These are phyloP conservation scores for Nansenia antarctica DNA, from an alignment of 2,113 vertebrate genomes.

Conservation along the genomic window DNA sequence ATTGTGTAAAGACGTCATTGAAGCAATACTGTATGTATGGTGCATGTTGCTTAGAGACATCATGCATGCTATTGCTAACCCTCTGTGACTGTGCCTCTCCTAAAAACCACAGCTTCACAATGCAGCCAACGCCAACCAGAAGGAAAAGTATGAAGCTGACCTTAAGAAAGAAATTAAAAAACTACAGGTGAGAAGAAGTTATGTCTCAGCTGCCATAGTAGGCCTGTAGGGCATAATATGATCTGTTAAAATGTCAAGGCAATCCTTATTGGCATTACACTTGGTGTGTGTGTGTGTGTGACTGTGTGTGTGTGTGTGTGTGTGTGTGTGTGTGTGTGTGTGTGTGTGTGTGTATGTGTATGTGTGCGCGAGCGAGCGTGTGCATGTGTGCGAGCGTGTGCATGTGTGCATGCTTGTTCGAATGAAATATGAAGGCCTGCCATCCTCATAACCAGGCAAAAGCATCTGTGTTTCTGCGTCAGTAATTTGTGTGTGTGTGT, in stretches of 20 bases:
- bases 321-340: not conserved
- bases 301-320: not conserved
- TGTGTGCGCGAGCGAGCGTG: too few relatives aligned
- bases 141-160: conserved; percentile 95
- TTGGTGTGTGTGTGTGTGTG: not conserved
- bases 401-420: not conserved
- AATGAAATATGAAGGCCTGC: conserved; percentile 17
- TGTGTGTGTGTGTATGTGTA: not conserved
- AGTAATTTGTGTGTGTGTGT: not conserved
- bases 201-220: not conserved
- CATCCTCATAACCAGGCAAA: not conserved
- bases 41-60: too few relatives aligned
- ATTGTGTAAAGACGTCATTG: too few relatives aligned
- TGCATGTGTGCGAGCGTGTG: not conserved
- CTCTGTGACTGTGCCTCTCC: not conserved
- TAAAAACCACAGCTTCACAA: conserved; percentile 83
- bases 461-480: not conserved
- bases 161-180: conserved; percentile 98
- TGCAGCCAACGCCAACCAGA: conserved; percentile 94
- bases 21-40: too few relatives aligned
- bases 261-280: not conserved
- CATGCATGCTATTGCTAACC: too few relatives aligned
- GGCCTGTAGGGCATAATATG: not conserved
- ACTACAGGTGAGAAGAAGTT: conserved; percentile 79
- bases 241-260: not conserved